phyloP scores from a whole-genome alignment of 2,888 invertebrate genomes.

The Caenorhabditis virilis region DNA sequence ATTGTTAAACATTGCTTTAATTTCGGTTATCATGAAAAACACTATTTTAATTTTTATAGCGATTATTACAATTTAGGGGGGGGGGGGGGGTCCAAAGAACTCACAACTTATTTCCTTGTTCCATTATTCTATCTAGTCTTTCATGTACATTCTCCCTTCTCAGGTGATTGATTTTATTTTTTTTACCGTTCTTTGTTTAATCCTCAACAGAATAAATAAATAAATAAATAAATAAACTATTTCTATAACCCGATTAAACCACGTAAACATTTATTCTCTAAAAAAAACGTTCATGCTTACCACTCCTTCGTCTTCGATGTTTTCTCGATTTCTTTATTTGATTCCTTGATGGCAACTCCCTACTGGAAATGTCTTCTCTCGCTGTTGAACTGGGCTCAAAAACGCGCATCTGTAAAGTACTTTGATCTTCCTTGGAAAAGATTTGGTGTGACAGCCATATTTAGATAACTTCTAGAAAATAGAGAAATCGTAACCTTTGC shows the following conservation, averaged over 20 bases:
- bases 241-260: too few species aligned
- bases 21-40: not conserved
- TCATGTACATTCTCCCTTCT: not conserved
- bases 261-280: not conserved
- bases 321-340: constrained; percentile 22
- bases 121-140: not conserved
- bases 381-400: constrained; percentile 21
- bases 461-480: too few species aligned
- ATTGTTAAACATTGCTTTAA: not conserved
- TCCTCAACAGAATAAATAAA: not conserved
- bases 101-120: not conserved
- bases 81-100: not conserved
- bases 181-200: not conserved
- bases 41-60: not conserved
- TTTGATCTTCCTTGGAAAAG: too few species aligned
- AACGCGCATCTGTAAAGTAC: constrained; percentile 36
- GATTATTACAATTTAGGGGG: too few species aligned
- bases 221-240: too few species aligned
- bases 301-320: constrained; percentile 27
- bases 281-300: constrained; percentile 1
- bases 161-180: not conserved
- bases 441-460: too few species aligned
- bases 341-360: not conserved
- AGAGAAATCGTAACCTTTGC: too few species aligned
- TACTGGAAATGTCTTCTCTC: not conserved